phyloP scores from a whole-genome alignment of 1,140 invertebrate genomes.

The Calosoma granatense region DNA sequence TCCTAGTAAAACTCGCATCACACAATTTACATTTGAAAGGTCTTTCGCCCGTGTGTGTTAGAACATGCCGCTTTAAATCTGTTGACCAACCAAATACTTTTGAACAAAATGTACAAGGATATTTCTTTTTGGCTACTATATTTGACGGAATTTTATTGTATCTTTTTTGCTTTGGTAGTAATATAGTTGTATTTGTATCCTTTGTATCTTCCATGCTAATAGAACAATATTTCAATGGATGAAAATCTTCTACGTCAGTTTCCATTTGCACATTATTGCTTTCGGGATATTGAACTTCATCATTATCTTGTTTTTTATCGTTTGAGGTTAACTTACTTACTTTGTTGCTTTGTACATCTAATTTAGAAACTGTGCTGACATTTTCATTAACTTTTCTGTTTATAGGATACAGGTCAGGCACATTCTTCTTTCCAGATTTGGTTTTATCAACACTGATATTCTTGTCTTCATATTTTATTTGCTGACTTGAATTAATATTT shows the following conservation, averaged over 20 bases:
- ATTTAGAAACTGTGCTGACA: too few relatives aligned
- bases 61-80: constrained; percentile 26
- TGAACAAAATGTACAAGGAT: constrained; percentile 26
- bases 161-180: too few relatives aligned
- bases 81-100: constrained; percentile 34
- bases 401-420: constrained; percentile 1
- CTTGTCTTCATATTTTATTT: background rate
- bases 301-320: constrained; percentile 8
- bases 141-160: too few relatives aligned
- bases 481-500: background rate
- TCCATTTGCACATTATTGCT: background rate
- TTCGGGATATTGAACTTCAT: constrained; percentile 10
- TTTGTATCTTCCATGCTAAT: constrained; percentile 22
- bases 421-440: background rate
- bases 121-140: constrained; percentile 23
- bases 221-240: constrained; percentile 26
- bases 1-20: constrained; percentile 24
- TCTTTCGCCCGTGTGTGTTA: constrained; percentile 16
- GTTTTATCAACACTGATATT: background rate
- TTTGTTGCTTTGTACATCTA: constrained; percentile 14
- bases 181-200: too few relatives aligned
- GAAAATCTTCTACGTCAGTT: constrained; percentile 19
- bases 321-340: constrained; percentile 12
- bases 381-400: constrained; percentile 9
- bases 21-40: constrained; percentile 17